phyloP scores from a whole-genome alignment of 1,140 invertebrate species.

The Panulirus ornatus region DNA sequence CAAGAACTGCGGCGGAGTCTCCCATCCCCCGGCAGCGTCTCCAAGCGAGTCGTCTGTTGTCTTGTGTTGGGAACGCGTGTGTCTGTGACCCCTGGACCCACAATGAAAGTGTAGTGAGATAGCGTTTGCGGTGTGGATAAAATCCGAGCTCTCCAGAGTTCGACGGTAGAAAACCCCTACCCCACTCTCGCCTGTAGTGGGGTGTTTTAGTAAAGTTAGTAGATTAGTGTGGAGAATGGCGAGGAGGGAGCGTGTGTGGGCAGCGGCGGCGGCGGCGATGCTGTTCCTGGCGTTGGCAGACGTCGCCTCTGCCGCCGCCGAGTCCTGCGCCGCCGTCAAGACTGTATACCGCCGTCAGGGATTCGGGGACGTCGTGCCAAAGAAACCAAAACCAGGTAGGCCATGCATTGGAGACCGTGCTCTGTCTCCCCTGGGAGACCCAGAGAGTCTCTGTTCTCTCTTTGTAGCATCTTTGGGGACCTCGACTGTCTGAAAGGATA shows the following conservation, averaged over 20 bases:
- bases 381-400: conserved; percentile 40
- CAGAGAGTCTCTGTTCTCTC: too few relatives aligned
- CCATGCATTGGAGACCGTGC: background rate
- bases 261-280: conserved; percentile 35
- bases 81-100: conserved; percentile 5
- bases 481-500: too few relatives aligned
- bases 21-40: background rate
- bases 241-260: conserved; percentile 32
- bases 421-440: background rate
- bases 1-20: background rate
- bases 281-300: conserved; percentile 7
- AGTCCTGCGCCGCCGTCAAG: conserved; percentile 58
- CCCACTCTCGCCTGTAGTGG: conserved; percentile 9
- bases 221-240: conserved; percentile 19
- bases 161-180: conserved; percentile 23
- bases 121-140: background rate
- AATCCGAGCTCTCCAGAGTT: conserved; percentile 46
- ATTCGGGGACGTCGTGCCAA: conserved; percentile 35
- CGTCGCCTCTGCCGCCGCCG: conserved; percentile 19
- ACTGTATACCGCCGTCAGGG: conserved; percentile 37
- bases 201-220: conserved; percentile 16
- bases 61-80: conserved; percentile 1
- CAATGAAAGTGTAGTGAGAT: conserved; percentile 56
- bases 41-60: conserved; percentile 35
- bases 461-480: too few relatives aligned